These are phyloP conservation scores for Phoxinus dragarum DNA, from an alignment of 2,797 vertebrate species.

Conservation along the genomic window DNA sequence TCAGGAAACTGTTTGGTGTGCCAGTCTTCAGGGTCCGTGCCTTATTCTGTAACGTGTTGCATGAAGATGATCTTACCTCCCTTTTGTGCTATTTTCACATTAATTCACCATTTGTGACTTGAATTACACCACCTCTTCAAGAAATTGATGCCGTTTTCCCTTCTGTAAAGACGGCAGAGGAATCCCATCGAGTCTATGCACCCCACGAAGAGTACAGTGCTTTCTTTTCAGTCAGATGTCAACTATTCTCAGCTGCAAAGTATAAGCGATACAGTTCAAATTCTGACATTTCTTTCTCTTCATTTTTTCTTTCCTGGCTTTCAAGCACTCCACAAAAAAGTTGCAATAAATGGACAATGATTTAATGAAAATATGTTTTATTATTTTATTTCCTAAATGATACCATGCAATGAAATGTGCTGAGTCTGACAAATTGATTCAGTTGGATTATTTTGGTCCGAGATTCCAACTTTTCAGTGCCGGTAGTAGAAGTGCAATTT, in stretches of 20 bases:
- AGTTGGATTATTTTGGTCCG: background rate
- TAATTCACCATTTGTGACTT: slow-evolving; percentile 51
- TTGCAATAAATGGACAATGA: background rate
- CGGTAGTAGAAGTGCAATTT: background rate
- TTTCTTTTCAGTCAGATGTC: slow-evolving; percentile 49
- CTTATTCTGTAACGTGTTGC: slow-evolving; percentile 48
- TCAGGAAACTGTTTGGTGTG: slow-evolving; percentile 14
- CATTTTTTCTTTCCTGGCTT: background rate
- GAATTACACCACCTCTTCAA: slow-evolving; percentile 42
- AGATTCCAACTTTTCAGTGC: too few species aligned
- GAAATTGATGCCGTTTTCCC: slow-evolving; percentile 49
- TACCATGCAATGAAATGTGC: background rate
- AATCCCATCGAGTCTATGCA: slow-evolving; percentile 38
- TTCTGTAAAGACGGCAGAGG: slow-evolving; percentile 48
- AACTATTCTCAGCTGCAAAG: slow-evolving; percentile 15
- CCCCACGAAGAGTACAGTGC: slow-evolving; percentile 25
- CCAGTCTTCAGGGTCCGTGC: slow-evolving; percentile 32
- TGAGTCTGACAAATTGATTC: background rate
- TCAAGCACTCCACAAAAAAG: background rate
- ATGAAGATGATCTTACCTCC: slow-evolving; percentile 34
- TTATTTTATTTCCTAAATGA: background rate
- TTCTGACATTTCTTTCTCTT: slow-evolving; percentile 34
- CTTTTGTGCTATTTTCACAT: slow-evolving; percentile 30
- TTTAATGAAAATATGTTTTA: background rate
- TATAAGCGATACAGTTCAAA: slow-evolving; percentile 8